Evolutionary conservation across 2,797 vertebrate genomes (phyloP), one percentile per base, ranked within the genome.

Genomic region (Crypturellus tataupa): DNA sequence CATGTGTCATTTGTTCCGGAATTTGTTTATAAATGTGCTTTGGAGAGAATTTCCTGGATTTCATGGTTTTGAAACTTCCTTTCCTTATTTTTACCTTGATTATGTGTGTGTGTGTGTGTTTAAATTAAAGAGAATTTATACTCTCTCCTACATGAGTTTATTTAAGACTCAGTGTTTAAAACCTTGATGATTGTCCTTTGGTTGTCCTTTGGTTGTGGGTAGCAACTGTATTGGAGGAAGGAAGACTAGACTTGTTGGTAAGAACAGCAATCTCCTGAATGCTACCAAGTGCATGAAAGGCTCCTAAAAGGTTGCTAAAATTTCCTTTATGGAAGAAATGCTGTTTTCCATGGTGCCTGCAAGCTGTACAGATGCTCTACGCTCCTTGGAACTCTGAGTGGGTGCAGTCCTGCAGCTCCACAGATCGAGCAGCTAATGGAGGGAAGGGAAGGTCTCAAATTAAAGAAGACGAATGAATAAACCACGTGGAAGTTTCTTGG

Each of bases 11-110:
- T 92, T 95, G 85, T 92, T 91, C 94, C 80, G 33, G 85, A 73
- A 71, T 92, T 73, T 87, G 80, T 96, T 90, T 88, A 85, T 37
- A 85, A 46, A 70, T 78, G 82, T 79, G 42, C 85, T 77, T 80
- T 64, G 60, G 69, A 87, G 65, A 89, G 65, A 94, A 83, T 94
- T 96, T 96, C 90, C 94, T 96, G 90, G 64, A 77, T 73, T 89
- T 39, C 17, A 47, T 85, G 15, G 1, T 93, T 85, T 81, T 17
- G 70, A 73, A 76, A 76, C 83, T 95, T 86, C 91, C 88, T 76
- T 39, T 87, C 67, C 55, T 58, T 65, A 1, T 85, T 94, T 84
- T 63, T 91, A 85, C 80, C 80, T 73, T 29, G 12, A 47, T 79
- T 85, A 78, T 60, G 16, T 78, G 37, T 51, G 39, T 51, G n/a